Evolutionary conservation across 1,140 invertebrate genomes (phyloP).

Genomic region (Conus ventricosus): DNA sequence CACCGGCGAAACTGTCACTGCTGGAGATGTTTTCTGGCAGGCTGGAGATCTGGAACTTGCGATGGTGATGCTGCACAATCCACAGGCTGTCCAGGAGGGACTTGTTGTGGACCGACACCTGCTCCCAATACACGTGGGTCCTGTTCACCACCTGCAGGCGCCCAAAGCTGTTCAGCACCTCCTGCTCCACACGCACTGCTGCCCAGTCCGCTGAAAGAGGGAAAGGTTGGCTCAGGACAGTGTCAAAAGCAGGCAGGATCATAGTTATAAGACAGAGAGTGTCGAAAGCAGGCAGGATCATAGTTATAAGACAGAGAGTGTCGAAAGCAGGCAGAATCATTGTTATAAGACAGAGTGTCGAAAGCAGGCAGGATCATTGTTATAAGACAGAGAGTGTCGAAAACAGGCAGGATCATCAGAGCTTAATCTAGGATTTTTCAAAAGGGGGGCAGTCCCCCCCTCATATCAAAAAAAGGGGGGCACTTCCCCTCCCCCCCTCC

Average conservation of each 20-base stretch:
- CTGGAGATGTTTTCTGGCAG: constrained; percentile 38
- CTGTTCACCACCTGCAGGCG: constrained; percentile 86
- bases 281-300: background rate
- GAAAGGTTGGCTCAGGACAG: background rate
- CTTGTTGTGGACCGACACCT: constrained; percentile 81
- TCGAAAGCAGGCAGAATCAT: no score
- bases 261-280: background rate
- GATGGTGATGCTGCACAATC: constrained; percentile 58
- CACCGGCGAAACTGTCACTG: background rate
- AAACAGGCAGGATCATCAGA: no score
- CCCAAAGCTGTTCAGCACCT: constrained; percentile 85
- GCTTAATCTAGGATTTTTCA: no score
- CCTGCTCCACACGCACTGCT: constrained; percentile 78
- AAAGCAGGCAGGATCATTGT: no score
- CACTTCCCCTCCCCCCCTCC: no score
- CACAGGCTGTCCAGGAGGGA: constrained; percentile 59
- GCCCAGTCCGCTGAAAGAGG: constrained; percentile 57
- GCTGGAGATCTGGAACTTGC: constrained; percentile 42
- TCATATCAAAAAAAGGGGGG: no score
- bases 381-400: no score
- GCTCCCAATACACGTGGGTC: constrained; percentile 93
- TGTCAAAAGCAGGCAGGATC: background rate
- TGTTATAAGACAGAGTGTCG: no score
- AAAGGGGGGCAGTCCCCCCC: no score
- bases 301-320: no score